Base-by-base conservation (phyloP, 2,888 invertebrate species). In the Ophioninae sp. region DNA sequence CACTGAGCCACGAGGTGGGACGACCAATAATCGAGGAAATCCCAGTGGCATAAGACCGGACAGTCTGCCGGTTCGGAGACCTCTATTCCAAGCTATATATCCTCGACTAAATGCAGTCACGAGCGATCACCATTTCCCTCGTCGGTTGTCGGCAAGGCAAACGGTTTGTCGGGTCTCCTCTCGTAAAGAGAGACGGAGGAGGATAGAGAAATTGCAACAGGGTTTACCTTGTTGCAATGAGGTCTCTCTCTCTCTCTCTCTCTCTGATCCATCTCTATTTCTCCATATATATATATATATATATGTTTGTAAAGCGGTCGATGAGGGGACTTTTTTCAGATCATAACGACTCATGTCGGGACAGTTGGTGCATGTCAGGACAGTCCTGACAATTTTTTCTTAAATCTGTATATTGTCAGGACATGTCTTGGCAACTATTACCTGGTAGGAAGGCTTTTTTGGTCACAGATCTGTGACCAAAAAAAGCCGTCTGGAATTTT, bases 11-110 rank as follows among this genome's bases (percentile, higher is more conserved):
- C 74, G 37, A n/a, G 44, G 44, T 20, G 37, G 74, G 41, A 22
- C 51, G 74, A 44, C 68, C 41, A 79, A 77, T 74, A 82, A 82
- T 82, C 67, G 80, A 75, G 69, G 65, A 68, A 73, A 82, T 82
- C 74, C 78, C 67, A 64, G 37, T 22, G 76, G 68, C 67, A 68
- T 59, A 63, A 72, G 72, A 75, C 56, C 79, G 61, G 68, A 69
- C 73, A 71, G 30, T 59, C 63, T 37, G 69, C 10, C 41, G 69
- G 64, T 67, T n/a, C 68, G 17, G 37, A 30, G 20, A 37, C 44
- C 72, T 72, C 20, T 59, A 75, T 79, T 56, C 69, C 67, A 61
- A 30, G n/a, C 58, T 68, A 68, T 73, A 44, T 59, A 78, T 64
- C 37, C 64, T 64, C 22, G 64, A 73, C 30, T 64, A 71, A 79